These are phyloP conservation scores for Acrocera orbiculus DNA, from an alignment of 2,888 invertebrate species.

Conservation along the genomic window DNA sequence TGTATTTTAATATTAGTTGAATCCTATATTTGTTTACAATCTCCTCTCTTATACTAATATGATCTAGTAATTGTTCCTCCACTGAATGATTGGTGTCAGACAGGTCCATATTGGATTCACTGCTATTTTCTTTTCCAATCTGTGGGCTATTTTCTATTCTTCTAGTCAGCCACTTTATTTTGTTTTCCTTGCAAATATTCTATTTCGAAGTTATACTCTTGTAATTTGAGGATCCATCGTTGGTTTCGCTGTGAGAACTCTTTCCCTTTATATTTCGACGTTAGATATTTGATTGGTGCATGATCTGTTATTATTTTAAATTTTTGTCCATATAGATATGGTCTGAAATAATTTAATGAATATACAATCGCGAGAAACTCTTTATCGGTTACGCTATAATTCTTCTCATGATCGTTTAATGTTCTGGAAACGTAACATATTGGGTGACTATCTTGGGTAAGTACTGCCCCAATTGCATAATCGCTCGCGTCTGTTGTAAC, in stretches of 20 bases:
- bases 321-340: slow-evolving; percentile 9
- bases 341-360: slow-evolving; percentile 9
- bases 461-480: slow-evolving; percentile 9
- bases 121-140: slow-evolving; percentile 4
- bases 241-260: slow-evolving; percentile 9
- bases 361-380: slow-evolving; percentile 7
- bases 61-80: slow-evolving; percentile 10
- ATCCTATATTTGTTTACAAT: slow-evolving; percentile 12
- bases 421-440: slow-evolving; percentile 4
- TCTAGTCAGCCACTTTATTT: slow-evolving; percentile 12
- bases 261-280: slow-evolving; percentile 9
- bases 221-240: slow-evolving; percentile 8
- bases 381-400: slow-evolving; percentile 4
- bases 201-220: slow-evolving; percentile 10
- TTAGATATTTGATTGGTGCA: slow-evolving; percentile 9
- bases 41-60: slow-evolving; percentile 10
- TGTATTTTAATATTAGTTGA: slow-evolving; percentile 11
- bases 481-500: slow-evolving; percentile 11
- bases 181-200: slow-evolving; percentile 10
- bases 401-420: slow-evolving; percentile 3
- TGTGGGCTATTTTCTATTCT: slow-evolving; percentile 7
- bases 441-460: slow-evolving; percentile 6
- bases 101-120: slow-evolving; percentile 7
- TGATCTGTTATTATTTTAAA: slow-evolving; percentile 11
- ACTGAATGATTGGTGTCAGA: slow-evolving; percentile 9